These are phyloP conservation scores for Zaprionus ornatus DNA, from an alignment of 1,140 invertebrate species.

Conservation along the genomic window DNA sequence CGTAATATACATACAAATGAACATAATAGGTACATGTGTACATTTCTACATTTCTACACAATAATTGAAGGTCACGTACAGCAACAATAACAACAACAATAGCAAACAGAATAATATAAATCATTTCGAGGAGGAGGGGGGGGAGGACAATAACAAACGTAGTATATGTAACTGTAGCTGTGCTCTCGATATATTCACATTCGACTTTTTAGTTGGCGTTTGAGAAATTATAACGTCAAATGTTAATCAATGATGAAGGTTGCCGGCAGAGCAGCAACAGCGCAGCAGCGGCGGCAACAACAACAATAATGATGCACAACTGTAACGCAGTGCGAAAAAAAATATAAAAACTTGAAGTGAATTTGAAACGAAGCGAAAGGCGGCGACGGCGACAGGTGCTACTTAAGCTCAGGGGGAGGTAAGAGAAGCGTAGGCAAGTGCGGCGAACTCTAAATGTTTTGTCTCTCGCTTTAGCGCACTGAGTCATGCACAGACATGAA, in stretches of 20 bases:
- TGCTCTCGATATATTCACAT: slow-evolving; percentile 56
- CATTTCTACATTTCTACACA: slow-evolving; percentile 46
- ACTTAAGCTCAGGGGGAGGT: slow-evolving; percentile 15
- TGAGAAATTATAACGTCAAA: slow-evolving; percentile 81
- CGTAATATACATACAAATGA: slow-evolving; percentile 60
- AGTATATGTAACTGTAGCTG: slow-evolving; percentile 30
- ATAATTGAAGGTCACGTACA: slow-evolving; percentile 77
- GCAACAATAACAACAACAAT: slow-evolving; percentile 52
- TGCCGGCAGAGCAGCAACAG: slow-evolving; percentile 26
- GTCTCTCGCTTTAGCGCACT: slow-evolving; percentile 17
- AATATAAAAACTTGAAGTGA: slow-evolving; percentile 45
- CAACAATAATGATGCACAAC: slow-evolving; percentile 59
- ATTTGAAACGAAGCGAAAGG: slow-evolving; percentile 38
- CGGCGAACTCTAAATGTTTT: slow-evolving; percentile 32
- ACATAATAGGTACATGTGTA: slow-evolving; percentile 41
- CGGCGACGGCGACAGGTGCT: slow-evolving; percentile 22
- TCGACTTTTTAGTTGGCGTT: slow-evolving; percentile 62
- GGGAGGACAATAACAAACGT: slow-evolving; percentile 20
- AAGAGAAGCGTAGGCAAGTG: background rate
- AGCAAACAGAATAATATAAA: slow-evolving; percentile 46
- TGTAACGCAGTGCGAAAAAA: slow-evolving; percentile 57
- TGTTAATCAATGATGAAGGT: slow-evolving; percentile 80
- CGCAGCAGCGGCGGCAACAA: slow-evolving; percentile 36
- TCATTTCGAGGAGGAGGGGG: slow-evolving; percentile 29
- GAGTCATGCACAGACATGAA: slow-evolving; percentile 29